Base-by-base conservation (phyloP, 2,113 vertebrate species). In the Gallinago paraguaiae region DNA sequence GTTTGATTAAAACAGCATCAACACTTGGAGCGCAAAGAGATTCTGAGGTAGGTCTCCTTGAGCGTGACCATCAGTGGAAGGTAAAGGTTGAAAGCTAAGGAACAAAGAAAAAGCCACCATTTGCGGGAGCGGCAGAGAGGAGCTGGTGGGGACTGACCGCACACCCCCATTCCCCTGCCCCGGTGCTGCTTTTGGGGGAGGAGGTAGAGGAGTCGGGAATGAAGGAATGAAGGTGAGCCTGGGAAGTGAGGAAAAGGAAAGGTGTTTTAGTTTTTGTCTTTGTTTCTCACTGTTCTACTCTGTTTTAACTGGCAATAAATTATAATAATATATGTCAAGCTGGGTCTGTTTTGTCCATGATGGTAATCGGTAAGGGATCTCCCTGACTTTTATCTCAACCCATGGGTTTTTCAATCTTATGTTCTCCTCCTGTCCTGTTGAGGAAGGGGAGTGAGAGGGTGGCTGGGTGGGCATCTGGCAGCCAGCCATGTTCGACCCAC, bases 131-230 rank as follows among this genome's bases (percentile, higher is more conserved):
- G 10, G 10, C 10, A 39, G 41, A 43, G 30, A n/a, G 39, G 53
- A 8, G 60, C 19, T 51, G 16, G 0, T 0, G 0, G 2, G 39
- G 37, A 1, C n/a, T 28, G 15, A 17, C 7, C 0, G 1, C 10
- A 50, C 18, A 3, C 25, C 6, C 30, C 4, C 12, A 4, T 9
- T 18, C 2, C 19, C 7, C 12, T 39, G 10, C 7, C 8, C 3
- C 15, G 51, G 31, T 0, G 1, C 7, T 0, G 1, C 23, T 65
- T 1, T 1, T 8, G 2, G 5, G 19, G 13, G 24, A 25, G 9
- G 11, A 45, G 5, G 8, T 33, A 3, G 10, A 23, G 7, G 22
- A 43, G 5, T 25, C 1, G 0, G 41, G 3, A 2, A 1, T 25
- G 23, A 27, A 35, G 35, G 23, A 14, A 7, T 16, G 59, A 46